Evolutionary conservation across 2,797 vertebrate species (phyloP).

Genomic region (Phaenicophaeus curvirostris): DNA sequence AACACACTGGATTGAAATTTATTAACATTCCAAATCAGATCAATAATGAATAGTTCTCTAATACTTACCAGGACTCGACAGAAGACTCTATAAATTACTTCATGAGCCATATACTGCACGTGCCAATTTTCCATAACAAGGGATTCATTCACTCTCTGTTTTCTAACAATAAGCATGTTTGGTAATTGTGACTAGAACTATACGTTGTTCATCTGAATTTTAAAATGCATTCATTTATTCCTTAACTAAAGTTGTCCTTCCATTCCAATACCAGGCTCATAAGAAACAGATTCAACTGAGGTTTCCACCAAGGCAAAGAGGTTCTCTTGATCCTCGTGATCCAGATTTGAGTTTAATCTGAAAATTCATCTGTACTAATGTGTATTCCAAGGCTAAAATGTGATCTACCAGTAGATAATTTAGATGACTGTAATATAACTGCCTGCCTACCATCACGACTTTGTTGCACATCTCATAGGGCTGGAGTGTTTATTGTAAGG

Average conservation of each 20-base stretch:
- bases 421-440: not conserved
- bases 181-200: constrained; percentile 25
- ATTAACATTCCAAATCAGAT: constrained; percentile 66
- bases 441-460: not conserved
- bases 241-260: not conserved
- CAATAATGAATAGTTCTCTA: constrained; percentile 62
- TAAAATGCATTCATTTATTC: constrained; percentile 7
- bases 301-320: not conserved
- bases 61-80: constrained; percentile 64
- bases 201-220: not conserved
- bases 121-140: constrained; percentile 59
- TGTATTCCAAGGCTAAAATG: not conserved
- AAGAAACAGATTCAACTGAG: not conserved
- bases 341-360: not conserved
- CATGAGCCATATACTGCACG: not conserved
- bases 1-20: constrained; percentile 48
- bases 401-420: not conserved
- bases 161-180: constrained; percentile 52
- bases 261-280: not conserved
- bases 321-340: not conserved
- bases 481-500: not conserved
- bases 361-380: not conserved
- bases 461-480: not conserved
- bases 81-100: constrained; percentile 59
- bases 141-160: constrained; percentile 47